Evolutionary conservation across 2,888 invertebrate genomes (phyloP).

Genomic region (Gasteruption jaculator): DNA sequence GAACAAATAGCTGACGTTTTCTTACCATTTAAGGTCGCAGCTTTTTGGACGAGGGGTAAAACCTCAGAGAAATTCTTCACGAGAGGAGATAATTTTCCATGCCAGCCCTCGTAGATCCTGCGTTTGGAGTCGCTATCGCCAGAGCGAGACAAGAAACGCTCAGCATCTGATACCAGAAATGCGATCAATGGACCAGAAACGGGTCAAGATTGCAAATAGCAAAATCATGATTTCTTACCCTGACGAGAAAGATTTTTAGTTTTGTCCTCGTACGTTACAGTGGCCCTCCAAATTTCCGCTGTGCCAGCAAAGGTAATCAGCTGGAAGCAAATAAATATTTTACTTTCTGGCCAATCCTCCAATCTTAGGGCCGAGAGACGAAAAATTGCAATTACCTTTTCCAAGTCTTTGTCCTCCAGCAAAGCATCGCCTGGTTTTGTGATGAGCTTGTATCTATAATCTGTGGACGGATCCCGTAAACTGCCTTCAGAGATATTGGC

Average conservation of each 20-base stretch:
- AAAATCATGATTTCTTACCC: slow-evolving; percentile 24
- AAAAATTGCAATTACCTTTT: slow-evolving; percentile 25
- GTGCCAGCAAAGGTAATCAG: slow-evolving; percentile 33
- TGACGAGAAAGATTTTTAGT: slow-evolving; percentile 25
- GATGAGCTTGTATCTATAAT: slow-evolving; percentile 32
- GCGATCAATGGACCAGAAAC: not conserved
- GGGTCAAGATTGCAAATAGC: not conserved
- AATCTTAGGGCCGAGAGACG: not conserved
- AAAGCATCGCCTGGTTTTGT: slow-evolving; percentile 37
- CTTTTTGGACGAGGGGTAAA: slow-evolving; percentile 31
- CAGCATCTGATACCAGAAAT: slow-evolving; percentile 30
- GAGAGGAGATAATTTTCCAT: slow-evolving; percentile 29
- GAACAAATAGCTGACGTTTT: too few relatives aligned
- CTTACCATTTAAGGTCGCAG: slow-evolving; percentile 40
- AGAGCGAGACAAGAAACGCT: slow-evolving; percentile 30
- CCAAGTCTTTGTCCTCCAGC: slow-evolving; percentile 28
- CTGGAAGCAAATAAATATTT: slow-evolving; percentile 23
- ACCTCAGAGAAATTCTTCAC: slow-evolving; percentile 31
- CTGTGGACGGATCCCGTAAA: slow-evolving; percentile 15
- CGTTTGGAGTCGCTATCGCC: slow-evolving; percentile 30
- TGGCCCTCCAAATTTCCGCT: slow-evolving; percentile 26
- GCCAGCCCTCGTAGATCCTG: slow-evolving; percentile 37
- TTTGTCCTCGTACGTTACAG: slow-evolving; percentile 18
- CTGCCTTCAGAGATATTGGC: slow-evolving; percentile 16
- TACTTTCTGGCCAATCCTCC: not conserved